Conservation (phyloP, 2,888 invertebrate species). For the Caenorhabditis sp. region DNA sequence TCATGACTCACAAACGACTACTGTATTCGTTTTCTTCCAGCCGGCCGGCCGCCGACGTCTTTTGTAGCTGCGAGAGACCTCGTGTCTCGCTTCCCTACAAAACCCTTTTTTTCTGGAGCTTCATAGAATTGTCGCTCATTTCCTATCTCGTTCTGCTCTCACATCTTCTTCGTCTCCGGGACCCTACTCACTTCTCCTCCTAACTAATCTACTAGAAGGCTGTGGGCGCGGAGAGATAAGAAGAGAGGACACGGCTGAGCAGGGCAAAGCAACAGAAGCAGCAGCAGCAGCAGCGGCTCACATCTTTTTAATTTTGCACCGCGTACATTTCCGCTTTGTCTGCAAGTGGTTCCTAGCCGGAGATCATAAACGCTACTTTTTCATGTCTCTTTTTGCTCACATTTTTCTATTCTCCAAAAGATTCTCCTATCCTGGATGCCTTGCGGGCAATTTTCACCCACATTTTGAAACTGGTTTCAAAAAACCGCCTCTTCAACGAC, state of each 20-base stretch:
- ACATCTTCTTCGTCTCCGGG: neutral
- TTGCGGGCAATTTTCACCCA: neutral
- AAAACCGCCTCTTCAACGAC: neutral
- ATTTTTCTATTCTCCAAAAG: no score
- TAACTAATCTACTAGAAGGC: constrained; percentile 30
- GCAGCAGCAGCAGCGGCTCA: no score
- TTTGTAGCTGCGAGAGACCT: no score
- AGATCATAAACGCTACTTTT: constrained; percentile 13
- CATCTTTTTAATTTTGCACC: constrained; percentile 27
- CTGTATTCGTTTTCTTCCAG: neutral
- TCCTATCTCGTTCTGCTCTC: constrained; percentile 1
- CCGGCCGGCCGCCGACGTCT: no score
- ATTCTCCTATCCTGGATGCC: neutral
- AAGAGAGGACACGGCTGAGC: neutral
- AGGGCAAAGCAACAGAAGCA: neutral
- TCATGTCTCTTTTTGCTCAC: neutral
- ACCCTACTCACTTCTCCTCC: constrained; percentile 8
- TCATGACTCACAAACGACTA: neutral
- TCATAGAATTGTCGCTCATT: constrained; percentile 12
- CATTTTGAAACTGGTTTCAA: constrained; percentile 12
- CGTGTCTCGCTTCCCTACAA: neutral
- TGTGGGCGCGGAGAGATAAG: constrained; percentile 20
- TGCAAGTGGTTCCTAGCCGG: neutral
- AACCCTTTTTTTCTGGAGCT: constrained; percentile 13
- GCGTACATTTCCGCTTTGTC: constrained; percentile 5